phyloP scores from a whole-genome alignment of 2,113 vertebrate genomes.

The Chloroceryle aenea region DNA sequence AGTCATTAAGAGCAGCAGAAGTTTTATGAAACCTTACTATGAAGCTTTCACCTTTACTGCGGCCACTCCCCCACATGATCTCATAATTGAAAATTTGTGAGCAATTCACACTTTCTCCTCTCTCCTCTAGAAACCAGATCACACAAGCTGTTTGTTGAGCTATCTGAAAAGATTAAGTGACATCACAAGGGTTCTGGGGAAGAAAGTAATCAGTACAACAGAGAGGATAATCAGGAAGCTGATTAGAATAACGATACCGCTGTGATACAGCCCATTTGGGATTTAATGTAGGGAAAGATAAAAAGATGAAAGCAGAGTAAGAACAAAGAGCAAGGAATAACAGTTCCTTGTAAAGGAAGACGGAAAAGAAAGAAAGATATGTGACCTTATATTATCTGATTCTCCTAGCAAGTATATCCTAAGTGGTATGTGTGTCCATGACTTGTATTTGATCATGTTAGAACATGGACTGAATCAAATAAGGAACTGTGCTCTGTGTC shows the following conservation, averaged over 20 bases:
- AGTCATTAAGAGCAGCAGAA: not conserved
- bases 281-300: conserved; percentile 36
- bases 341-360: not conserved
- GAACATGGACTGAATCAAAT: not conserved
- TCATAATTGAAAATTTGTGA: not conserved
- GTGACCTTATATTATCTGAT: not conserved
- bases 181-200: not conserved
- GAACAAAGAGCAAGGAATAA: conserved; percentile 40
- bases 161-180: conserved; percentile 9
- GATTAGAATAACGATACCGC: conserved; percentile 32
- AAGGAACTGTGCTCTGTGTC: not conserved
- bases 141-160: conserved; percentile 32
- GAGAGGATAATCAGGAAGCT: not conserved
- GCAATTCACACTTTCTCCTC: not conserved
- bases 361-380: not conserved
- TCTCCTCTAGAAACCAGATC: not conserved
- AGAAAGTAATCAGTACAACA: conserved; percentile 15
- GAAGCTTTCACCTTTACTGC: not conserved
- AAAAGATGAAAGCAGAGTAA: conserved; percentile 30
- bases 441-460: not conserved
- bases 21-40: not conserved
- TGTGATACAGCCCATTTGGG: conserved; percentile 1
- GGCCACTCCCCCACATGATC: not conserved
- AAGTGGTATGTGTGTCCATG: not conserved
- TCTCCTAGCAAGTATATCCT: not conserved